Evolutionary conservation across 2,113 vertebrate species (phyloP).

Genomic region (Hippocampus comes): DNA sequence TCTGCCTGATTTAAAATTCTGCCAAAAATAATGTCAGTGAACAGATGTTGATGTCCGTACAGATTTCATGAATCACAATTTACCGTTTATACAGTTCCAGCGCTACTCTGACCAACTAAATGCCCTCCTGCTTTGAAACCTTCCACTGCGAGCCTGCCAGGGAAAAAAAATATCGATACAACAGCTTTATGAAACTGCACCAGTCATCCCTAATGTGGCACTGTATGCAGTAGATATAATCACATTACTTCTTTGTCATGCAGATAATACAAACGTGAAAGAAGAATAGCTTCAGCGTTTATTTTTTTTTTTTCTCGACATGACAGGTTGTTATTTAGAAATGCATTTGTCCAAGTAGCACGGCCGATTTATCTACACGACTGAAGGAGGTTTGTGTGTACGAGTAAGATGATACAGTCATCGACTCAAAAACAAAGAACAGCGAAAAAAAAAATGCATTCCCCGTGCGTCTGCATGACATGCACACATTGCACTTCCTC

Average conservation of each 20-base stretch:
- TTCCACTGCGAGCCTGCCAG: neutral
- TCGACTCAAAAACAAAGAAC: neutral
- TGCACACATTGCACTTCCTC: constrained; percentile 16
- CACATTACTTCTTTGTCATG: no score
- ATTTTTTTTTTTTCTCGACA: no score
- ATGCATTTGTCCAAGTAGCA: no score
- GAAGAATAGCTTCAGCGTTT: no score
- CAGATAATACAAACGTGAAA: no score
- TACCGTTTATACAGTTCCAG: neutral
- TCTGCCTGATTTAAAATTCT: neutral
- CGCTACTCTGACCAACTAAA: neutral
- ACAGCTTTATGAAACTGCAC: neutral
- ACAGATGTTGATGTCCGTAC: neutral
- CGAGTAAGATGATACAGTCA: neutral
- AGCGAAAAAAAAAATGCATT: constrained; percentile 10
- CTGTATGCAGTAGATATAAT: no score
- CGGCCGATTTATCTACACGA: neutral
- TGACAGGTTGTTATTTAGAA: no score
- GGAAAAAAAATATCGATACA: neutral
- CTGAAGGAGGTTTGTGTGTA: neutral
- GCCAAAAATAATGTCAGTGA: neutral
- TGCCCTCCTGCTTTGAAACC: neutral
- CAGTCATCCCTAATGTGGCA: neutral
- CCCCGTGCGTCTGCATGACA: neutral
- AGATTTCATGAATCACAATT: neutral